Evolutionary conservation across 2,113 vertebrate genomes (phyloP), one percentile per base, ranked within the genome.

Genomic region (Loxodonta africana): DNA sequence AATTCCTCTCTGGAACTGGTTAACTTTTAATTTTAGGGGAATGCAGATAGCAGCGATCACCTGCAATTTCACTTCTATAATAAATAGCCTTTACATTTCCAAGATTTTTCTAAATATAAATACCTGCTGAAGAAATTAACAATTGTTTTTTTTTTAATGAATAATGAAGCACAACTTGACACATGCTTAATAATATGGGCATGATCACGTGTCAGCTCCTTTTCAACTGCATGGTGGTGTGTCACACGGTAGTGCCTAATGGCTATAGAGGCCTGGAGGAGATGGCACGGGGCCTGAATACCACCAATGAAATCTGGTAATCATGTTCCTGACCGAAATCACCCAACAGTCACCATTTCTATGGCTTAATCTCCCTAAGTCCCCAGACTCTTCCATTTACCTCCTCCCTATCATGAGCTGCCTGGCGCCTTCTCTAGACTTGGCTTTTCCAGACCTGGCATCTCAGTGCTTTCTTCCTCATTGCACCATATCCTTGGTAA

Each of bases 61-160:
- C 91, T 90, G 84, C 94, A 97, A 95, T 92, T 76, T 93, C 91
- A 82, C 91, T 88, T 94, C 93, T 51, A 83, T 46, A 30, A 63
- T 21, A 86, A 96, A 97, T 90, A 88, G 71, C 90, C 97, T 96
- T 95, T 95, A 76, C 94, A 86, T 95, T 93, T 97, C 96, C 96
- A 96, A 88, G 94, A 96, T 97, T 93, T 48, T 93, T 97, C 91
- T 88, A 96, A 96, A 48, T 48, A 12, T 26, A 60, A 85, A 23
- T 94, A 97, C 95, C 96, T 96, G 90, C 96, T 94, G 96, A 97
- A 98, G 97, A 96, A 95, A 96, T 87, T 84, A 73, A 98, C 91
- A 97, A 6, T 18, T 62, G 57, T 18, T 97, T 96, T 97, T 98
- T 95, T 91, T 83, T 96, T 96, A 94, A 57, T 8, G 96, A 87